Percentiles rank a stretch among this genome's conserved stretches.
Evolutionary conservation across 2,113 vertebrate species (phyloP).

Genomic region (Astatoreochromis straeleni): DNA sequence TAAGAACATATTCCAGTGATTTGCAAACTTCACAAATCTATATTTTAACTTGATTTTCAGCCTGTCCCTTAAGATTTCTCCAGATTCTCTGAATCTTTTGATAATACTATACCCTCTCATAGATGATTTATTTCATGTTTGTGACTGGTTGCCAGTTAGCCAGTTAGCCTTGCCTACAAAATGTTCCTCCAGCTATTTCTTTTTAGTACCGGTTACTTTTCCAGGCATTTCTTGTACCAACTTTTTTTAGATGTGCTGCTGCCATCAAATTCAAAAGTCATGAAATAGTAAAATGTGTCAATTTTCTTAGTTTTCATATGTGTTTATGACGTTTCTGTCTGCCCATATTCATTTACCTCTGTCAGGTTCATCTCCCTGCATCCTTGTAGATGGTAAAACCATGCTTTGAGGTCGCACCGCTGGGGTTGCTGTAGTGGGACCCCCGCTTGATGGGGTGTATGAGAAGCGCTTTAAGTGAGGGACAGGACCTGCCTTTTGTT

Average conservation of each 20-base stretch:
- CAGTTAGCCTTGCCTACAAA: not conserved
- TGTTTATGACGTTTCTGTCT: not conserved
- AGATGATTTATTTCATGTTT: not conserved
- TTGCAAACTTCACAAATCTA: not conserved
- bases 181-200: not conserved
- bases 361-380: conserved; percentile 10
- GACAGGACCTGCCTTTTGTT: conserved; percentile 1
- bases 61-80: not conserved
- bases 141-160: not conserved
- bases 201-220: not conserved
- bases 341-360: conserved; percentile 17
- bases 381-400: not conserved
- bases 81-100: not conserved
- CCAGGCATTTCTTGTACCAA: not conserved
- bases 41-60: not conserved
- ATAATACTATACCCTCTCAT: not conserved
- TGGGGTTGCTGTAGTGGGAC: not conserved
- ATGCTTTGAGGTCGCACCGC: conserved; percentile 9
- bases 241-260: not conserved
- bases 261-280: not conserved
- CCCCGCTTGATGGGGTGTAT: not conserved
- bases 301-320: not conserved
- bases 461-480: conserved; percentile 19
- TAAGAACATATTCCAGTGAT: not conserved
- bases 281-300: not conserved